Base-by-base conservation (phyloP, 2,113 vertebrate genomes). In the Benitochromis conjunctus region DNA sequence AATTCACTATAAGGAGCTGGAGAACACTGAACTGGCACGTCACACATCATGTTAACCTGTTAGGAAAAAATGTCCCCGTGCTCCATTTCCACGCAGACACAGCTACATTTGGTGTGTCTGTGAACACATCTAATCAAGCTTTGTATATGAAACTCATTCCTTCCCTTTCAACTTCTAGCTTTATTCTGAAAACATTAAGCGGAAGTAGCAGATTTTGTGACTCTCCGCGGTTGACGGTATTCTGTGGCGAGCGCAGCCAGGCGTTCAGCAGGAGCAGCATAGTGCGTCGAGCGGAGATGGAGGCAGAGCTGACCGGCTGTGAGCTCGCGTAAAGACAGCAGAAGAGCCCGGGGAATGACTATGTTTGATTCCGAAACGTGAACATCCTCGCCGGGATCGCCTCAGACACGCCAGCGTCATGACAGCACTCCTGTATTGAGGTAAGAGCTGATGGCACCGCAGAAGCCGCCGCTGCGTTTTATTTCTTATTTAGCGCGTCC, bases 391-490 rank as follows among this genome's bases (percentile, higher is more conserved):
- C 84, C 88, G 12, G 90, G 36, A 82, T 41, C 57, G 13, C 1
- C 24, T 77, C 81, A 14, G 64, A 81, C 38, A 83, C 86, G 5
- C 69, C 89, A 80, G 86, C 86, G 62, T 69, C 87, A 95, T 96
- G 94, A 87, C 87, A 31, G 56, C 92, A 83, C 83, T 85, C 83
- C 90, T 83, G 90, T 81, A 94, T 86, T 95, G 91, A 96, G 94
- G 94, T 96, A 93, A 96, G 95, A 85, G 53, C 80, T 48, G 74
- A 82, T 2, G 57, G 51, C 11, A 82, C 62, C 53, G 43, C 36
- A n/a, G 60, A 64, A 38, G 48, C 56, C 26, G 80, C 82, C 66
- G 53, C 48, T 60, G 54, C 71, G 56, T 86, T 81, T 79, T 55
- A 41, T 85, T 62, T 78, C 51, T 81, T 38, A 57, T 88, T 86